Evolutionary conservation across 2,113 vertebrate genomes (phyloP).

Genomic region (Seriola quinqueradiata): DNA sequence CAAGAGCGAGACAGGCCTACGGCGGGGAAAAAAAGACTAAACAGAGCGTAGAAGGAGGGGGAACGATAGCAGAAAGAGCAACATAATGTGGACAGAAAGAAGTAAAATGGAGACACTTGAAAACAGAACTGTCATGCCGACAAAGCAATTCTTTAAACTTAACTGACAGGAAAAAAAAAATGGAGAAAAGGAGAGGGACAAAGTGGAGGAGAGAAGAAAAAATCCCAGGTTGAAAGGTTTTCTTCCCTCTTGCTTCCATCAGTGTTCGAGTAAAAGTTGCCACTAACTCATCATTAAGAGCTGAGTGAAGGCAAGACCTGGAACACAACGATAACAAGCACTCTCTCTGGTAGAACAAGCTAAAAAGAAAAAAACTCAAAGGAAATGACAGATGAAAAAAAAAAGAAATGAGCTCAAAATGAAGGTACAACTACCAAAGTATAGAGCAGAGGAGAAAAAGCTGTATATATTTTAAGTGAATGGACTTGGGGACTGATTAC

Average conservation of each 20-base stretch:
- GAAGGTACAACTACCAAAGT: constrained; percentile 51
- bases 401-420: constrained; percentile 45
- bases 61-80: constrained; percentile 6
- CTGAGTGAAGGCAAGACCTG: constrained; percentile 52
- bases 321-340: constrained; percentile 67
- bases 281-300: constrained; percentile 49
- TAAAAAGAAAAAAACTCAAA: constrained; percentile 21
- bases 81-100: constrained; percentile 26
- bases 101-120: constrained; percentile 24
- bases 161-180: constrained; percentile 17
- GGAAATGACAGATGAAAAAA: constrained; percentile 35
- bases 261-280: constrained; percentile 41
- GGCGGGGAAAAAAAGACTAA: constrained; percentile 1
- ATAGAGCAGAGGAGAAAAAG: constrained; percentile 41
- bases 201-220: constrained; percentile 4
- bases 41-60: neutral
- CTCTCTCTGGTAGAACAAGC: constrained; percentile 30
- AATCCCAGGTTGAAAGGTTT: constrained; percentile 40
- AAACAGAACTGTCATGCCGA: constrained; percentile 39
- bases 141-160: constrained; percentile 46
- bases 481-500: constrained; percentile 72
- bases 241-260: constrained; percentile 38
- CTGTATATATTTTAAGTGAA: constrained; percentile 70
- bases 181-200: neutral
- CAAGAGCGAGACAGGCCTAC: constrained; percentile 32